Base-by-base conservation (phyloP, 1,140 invertebrate genomes). In the Halictus rubicundus region DNA sequence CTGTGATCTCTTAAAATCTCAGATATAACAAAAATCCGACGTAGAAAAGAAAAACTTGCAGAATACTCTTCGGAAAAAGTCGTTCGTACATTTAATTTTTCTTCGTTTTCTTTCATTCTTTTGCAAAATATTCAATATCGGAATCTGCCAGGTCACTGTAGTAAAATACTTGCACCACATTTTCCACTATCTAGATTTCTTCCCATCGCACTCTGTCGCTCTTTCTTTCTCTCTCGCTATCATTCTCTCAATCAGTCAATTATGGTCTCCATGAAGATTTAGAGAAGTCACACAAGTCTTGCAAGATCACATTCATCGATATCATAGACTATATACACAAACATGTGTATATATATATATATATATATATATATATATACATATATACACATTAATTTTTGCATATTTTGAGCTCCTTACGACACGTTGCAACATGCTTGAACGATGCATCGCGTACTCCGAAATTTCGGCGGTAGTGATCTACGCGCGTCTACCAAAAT, bases 111-210 rank as follows among this genome's bases (percentile, higher is more conserved):
- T 52, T 52, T 52, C 14, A 52, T 14, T 46, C 39, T 39, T 25
- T 79, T 70, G 70, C 63, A 73, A 74, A 78, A 79, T 79, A 73
- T 65, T 73, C 27, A 79, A 73, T 79, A 79, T 79, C 78, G 78
- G 78, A 79, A 74, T 79, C 78, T 79, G 78, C 71, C 78, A 79
- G 78, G 78, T 79, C 78, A 74, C 71, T 79, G 70, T 74, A 74
- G 78, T 79, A 74, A 74, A 79, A 79, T 74, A 79, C 49, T 78
- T 74, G 78, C 78, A 79, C 78, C 78, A 66, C 64, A 59, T 66
- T 37, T 64, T 73, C 64, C 21, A 54, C 16, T 73, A 2, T 19
- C 19, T 79, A 37, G n/a, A 57, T 37, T 63, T 16, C 32, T 54
- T 32, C 65, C 19, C n/a, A 37, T 19, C 9, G 65, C 46, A 37